Base-by-base conservation (phyloP, 2,888 invertebrate genomes). In the Phengaris arion region DNA sequence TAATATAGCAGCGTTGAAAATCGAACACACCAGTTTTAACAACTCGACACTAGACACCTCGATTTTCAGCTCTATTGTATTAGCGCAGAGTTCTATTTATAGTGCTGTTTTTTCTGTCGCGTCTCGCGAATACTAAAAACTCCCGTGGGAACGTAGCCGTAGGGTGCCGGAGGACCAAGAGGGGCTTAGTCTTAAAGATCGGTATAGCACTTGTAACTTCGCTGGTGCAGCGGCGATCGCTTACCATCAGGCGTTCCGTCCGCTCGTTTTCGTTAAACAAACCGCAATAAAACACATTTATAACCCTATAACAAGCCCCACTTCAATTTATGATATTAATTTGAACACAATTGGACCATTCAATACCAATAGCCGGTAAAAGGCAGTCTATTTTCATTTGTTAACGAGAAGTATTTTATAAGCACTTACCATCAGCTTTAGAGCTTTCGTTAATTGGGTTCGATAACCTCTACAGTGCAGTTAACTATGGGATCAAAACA, bases 271-370 rank as follows among this genome's bases (percentile, higher is more conserved):
- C 59, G 15, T 48, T 6, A 48, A 48, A 8, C 48, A 8, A 48
- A 48, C 48, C 6, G 22, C 22, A 22, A 59, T 59, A 59, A 59
- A 22, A 59, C 59, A 22, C 59, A 59, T 59, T 59, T 59, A 59
- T 59, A 22, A 10, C 59, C 15, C 59, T 9, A 5, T 59, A 59
- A 59, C 59, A 22, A 59, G 22, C 22, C 59, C 57, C 59, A 59
- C 59, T 59, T 59, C 9, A 59, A 59, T 59, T 59, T 59, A 59
- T 59, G 59, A 59, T 59, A 59, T 22, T 59, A 59, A 59, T 59
- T 59, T 59, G 59, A 10, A 59, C 22, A 59, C 59, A 59, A 59
- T 59, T 59, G 59, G 59, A 59, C 57, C 57, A 57, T 57, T 15
- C 59, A 59, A 59, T 59, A 59, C 22, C 10, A 22, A 48, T 48